phyloP scores from a whole-genome alignment of 2,797 vertebrate genomes.

The Enteromius paludinosus region DNA sequence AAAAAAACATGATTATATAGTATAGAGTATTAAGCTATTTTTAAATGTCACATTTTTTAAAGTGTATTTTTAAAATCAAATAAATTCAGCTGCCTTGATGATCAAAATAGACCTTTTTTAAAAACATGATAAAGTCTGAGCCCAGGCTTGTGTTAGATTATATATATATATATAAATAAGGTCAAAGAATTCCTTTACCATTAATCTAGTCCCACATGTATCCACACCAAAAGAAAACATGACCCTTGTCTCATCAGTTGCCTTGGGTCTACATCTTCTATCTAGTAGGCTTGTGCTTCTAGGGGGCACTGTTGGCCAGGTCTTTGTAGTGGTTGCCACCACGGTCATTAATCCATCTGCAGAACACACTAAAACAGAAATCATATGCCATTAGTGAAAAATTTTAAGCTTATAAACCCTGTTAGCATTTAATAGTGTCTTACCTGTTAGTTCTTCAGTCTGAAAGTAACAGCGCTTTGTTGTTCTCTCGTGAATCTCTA shows the following conservation, averaged over 20 bases:
- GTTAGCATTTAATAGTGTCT: slow-evolving; percentile 13
- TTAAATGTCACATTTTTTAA: neutral
- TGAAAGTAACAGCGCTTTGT: slow-evolving; percentile 74
- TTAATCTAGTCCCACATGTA: slow-evolving; percentile 77
- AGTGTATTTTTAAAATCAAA: neutral
- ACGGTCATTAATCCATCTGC: slow-evolving; percentile 72
- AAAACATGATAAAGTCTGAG: neutral
- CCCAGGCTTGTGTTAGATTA: neutral
- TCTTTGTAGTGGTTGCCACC: slow-evolving; percentile 69
- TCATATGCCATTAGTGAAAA: neutral
- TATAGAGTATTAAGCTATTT: no score
- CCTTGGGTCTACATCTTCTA: slow-evolving; percentile 71
- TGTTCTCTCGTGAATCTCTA: slow-evolving; percentile 71
- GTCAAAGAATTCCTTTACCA: slow-evolving; percentile 54
- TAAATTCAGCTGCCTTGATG: neutral
- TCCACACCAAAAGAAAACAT: slow-evolving; percentile 78
- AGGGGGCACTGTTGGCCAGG: slow-evolving; percentile 73
- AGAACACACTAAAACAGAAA: slow-evolving; percentile 72
- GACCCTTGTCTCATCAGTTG: slow-evolving; percentile 65
- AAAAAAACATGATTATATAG: no score
- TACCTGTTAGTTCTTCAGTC: slow-evolving; percentile 75
- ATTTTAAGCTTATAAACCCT: neutral
- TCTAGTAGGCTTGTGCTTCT: slow-evolving; percentile 77
- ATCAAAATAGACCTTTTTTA: neutral
- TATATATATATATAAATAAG: neutral